phyloP scores from a whole-genome alignment of 2,797 vertebrate genomes.

The Erpetoichthys calabaricus region DNA sequence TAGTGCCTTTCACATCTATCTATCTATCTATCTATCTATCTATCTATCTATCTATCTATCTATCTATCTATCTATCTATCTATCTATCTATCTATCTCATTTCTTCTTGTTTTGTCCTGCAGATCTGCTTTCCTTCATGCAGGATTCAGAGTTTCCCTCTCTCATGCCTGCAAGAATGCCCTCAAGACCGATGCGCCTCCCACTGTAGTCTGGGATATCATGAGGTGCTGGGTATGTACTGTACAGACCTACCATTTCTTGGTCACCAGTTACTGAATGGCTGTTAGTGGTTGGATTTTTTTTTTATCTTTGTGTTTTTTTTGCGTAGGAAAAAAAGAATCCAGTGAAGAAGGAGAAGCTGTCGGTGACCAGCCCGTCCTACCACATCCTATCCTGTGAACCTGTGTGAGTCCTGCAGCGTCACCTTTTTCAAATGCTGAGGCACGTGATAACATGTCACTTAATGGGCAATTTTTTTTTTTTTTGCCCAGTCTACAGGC shows the following conservation, averaged over 20 bases:
- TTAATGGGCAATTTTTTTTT: background rate
- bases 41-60: too few relatives aligned
- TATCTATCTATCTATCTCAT: too few relatives aligned
- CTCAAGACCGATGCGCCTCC: constrained; percentile 74
- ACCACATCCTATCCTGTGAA: constrained; percentile 61
- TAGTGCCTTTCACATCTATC: too few relatives aligned
- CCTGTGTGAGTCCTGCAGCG: constrained; percentile 45
- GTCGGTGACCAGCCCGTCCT: constrained; percentile 60
- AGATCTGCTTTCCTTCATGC: constrained; percentile 78
- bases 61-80: too few relatives aligned
- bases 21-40: too few relatives aligned
- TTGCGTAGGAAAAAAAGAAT: constrained; percentile 56
- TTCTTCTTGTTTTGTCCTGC: constrained; percentile 4
- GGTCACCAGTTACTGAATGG: background rate
- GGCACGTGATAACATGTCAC: fast-evolving
- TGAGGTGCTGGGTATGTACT: constrained; percentile 74
- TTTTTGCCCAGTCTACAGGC: constrained; percentile 51
- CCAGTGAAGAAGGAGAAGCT: constrained; percentile 76
- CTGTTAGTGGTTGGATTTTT: background rate
- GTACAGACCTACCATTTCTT: background rate
- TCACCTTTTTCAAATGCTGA: fast-evolving
- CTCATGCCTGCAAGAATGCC: constrained; percentile 77
- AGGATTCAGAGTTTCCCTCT: constrained; percentile 71
- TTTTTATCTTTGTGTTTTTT: constrained; percentile 2
- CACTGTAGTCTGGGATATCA: constrained; percentile 68